These are phyloP conservation scores for Aythya baeri DNA, from an alignment of 2,113 vertebrate genomes.

Conservation along the genomic window DNA sequence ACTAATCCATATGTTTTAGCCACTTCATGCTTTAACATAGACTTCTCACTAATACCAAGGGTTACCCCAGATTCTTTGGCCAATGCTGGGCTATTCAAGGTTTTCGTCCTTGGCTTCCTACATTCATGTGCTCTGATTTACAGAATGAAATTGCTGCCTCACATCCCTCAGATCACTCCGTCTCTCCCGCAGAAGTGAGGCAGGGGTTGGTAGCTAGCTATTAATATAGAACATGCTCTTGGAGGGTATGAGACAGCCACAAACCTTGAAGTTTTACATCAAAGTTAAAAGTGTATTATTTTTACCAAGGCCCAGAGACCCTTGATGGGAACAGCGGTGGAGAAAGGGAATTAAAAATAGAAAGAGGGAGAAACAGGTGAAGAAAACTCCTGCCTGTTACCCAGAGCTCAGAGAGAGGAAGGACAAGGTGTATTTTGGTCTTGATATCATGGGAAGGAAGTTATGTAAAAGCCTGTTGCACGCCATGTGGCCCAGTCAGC, in stretches of 20 bases:
- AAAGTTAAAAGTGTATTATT: background rate
- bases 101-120: background rate
- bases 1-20: background rate
- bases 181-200: background rate
- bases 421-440: background rate
- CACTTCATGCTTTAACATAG: background rate
- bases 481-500: too few species aligned
- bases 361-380: background rate
- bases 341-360: background rate
- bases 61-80: background rate
- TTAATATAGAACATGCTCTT: fast-evolving
- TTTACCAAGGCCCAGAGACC: background rate
- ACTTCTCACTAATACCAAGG: background rate
- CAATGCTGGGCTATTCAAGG: background rate
- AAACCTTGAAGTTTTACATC: background rate
- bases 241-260: background rate
- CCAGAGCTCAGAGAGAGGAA: background rate
- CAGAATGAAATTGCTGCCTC: background rate
- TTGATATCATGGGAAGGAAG: background rate
- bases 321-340: background rate
- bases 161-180: background rate
- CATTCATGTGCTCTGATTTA: background rate
- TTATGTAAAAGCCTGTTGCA: background rate
- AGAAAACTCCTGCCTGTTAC: background rate
- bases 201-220: background rate